phyloP scores from a whole-genome alignment of 2,113 vertebrate genomes.

The Poeciliopsis retropinna region DNA sequence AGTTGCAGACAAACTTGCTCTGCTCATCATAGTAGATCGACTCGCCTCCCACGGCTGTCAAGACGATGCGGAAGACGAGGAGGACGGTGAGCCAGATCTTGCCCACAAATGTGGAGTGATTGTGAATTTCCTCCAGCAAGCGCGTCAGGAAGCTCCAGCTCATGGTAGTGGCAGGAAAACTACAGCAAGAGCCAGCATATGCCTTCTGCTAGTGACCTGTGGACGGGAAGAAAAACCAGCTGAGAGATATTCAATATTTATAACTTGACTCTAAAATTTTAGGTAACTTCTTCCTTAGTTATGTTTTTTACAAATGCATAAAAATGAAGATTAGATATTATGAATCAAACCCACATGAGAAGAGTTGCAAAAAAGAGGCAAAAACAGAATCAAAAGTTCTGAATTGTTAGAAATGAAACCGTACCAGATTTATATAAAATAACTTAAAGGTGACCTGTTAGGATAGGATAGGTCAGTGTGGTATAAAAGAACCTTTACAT shows the following conservation, averaged over 20 bases:
- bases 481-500: no score
- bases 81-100: constrained; percentile 94
- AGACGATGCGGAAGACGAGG: constrained; percentile 93
- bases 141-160: constrained; percentile 97
- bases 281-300: neutral
- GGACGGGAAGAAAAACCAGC: constrained; percentile 23
- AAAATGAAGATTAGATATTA: neutral
- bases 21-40: constrained; percentile 96
- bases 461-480: no score
- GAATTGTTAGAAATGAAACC: neutral
- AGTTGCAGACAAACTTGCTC: constrained; percentile 96
- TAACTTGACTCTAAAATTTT: neutral
- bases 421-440: neutral
- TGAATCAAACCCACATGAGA: neutral
- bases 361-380: neutral
- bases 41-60: constrained; percentile 93
- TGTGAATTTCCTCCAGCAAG: constrained; percentile 95
- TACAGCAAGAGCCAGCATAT: constrained; percentile 33
- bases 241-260: neutral
- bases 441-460: no score
- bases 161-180: constrained; percentile 77
- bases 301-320: neutral
- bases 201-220: constrained; percentile 49
- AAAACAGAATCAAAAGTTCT: neutral
- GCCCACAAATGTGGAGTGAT: constrained; percentile 96